phyloP scores from a whole-genome alignment of 2,113 vertebrate genomes.

The Nycticryphes semicollaris region DNA sequence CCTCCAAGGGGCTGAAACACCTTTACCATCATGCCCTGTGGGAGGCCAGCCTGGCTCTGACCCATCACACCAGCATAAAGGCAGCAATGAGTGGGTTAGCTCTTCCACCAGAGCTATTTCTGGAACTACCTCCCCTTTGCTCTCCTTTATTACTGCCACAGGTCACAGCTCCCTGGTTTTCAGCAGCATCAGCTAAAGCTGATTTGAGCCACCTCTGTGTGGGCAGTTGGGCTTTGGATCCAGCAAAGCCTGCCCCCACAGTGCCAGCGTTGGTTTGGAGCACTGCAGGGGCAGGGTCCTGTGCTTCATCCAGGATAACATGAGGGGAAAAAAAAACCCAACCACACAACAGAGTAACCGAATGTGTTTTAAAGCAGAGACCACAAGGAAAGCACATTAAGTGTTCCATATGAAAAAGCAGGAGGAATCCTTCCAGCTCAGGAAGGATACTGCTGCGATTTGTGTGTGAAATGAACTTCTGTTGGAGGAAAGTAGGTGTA shows the following conservation, averaged over 20 bases:
- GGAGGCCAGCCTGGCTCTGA: neutral
- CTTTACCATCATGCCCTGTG: neutral
- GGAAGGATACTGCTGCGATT: neutral
- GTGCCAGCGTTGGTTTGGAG: fast-evolving
- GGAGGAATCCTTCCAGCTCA: neutral
- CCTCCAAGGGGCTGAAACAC: neutral
- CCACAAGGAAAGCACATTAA: neutral
- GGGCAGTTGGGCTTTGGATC: neutral
- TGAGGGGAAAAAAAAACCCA: neutral
- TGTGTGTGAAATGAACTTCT: neutral
- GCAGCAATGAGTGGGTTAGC: neutral
- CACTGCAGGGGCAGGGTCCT: neutral
- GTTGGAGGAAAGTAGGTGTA: neutral
- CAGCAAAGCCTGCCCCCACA: neutral
- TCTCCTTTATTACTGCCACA: neutral
- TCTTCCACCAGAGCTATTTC: neutral
- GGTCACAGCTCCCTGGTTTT: neutral
- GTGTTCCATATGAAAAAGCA: neutral
- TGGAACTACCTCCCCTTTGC: neutral
- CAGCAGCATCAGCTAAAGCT: neutral
- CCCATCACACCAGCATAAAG: neutral
- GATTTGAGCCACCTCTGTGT: neutral
- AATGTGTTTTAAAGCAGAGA: neutral
- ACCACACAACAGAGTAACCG: neutral
- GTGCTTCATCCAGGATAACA: neutral